These are phyloP conservation scores for Sakesphorus luctuosus DNA, from an alignment of 2,113 vertebrate genomes.

Conservation along the genomic window DNA sequence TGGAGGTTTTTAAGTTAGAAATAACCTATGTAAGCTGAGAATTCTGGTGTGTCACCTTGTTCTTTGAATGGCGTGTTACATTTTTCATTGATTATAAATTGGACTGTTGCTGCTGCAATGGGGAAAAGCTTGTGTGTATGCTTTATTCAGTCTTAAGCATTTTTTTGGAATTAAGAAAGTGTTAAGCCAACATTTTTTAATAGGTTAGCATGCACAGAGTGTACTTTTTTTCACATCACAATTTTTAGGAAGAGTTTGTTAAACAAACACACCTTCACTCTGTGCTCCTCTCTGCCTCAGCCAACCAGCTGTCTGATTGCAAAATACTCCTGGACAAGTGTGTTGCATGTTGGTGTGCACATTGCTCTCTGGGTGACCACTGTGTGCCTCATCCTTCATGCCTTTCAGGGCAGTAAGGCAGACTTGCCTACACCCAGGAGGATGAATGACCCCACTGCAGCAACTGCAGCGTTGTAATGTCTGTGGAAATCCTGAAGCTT, in stretches of 20 bases:
- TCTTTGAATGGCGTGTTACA: background rate
- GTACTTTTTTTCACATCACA: background rate
- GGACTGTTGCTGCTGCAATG: background rate
- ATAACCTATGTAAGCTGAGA: background rate
- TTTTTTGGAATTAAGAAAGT: background rate
- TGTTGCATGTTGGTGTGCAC: background rate
- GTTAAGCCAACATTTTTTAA: background rate
- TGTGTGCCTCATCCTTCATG: background rate
- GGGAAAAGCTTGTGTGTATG: background rate
- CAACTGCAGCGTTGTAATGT: accelerated
- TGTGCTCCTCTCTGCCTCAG: background rate
- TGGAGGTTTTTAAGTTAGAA: background rate
- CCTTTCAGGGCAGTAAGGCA: too few relatives aligned
- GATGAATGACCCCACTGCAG: background rate
- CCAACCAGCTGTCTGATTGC: background rate
- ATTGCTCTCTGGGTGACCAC: background rate
- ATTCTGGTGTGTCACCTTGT: background rate
- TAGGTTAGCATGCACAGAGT: background rate
- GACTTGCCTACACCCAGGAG: background rate
- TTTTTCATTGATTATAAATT: background rate
- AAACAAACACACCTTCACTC: background rate
- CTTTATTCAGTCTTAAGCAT: background rate
- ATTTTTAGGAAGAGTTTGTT: background rate
- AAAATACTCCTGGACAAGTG: background rate
- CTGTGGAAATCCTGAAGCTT: accelerated